Percentiles rank a stretch among this genome's conserved stretches.
Conservation (phyloP, 2,888 invertebrate species). For the Blastobasis lacticolella region DNA sequence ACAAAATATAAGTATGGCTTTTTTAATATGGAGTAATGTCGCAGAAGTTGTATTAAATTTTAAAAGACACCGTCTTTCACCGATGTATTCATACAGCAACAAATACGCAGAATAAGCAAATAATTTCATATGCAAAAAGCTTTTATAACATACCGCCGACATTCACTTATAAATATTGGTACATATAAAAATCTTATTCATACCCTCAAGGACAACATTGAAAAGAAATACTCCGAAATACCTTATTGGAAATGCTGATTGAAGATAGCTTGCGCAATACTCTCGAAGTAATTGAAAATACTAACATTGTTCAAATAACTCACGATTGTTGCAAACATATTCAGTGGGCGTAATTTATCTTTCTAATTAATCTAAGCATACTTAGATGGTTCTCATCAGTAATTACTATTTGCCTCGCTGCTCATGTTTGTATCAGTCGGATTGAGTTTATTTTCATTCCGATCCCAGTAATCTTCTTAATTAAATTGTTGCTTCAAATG, state of each 20-base stretch:
- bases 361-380: constrained; percentile 18
- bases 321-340: neutral
- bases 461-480: too few relatives aligned
- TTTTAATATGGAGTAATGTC: too few relatives aligned
- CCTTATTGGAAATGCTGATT: neutral
- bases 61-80: too few relatives aligned
- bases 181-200: neutral
- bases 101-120: too few relatives aligned
- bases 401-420: constrained; percentile 9
- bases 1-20: too few relatives aligned
- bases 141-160: neutral
- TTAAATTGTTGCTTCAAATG: too few relatives aligned
- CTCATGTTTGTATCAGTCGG: too few relatives aligned
- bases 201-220: neutral
- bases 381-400: constrained; percentile 10
- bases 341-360: constrained; percentile 11
- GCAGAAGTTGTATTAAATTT: too few relatives aligned
- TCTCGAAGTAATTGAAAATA: constrained; percentile 13
- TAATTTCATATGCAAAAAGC: too few relatives aligned
- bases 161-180: neutral
- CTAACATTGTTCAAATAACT: neutral
- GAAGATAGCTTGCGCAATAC: constrained; percentile 1
- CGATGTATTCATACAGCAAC: too few relatives aligned
- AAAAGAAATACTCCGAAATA: neutral
- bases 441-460: too few relatives aligned